Conservation (phyloP, 2,113 vertebrate species). For the Dicrurus megarhynchus region DNA sequence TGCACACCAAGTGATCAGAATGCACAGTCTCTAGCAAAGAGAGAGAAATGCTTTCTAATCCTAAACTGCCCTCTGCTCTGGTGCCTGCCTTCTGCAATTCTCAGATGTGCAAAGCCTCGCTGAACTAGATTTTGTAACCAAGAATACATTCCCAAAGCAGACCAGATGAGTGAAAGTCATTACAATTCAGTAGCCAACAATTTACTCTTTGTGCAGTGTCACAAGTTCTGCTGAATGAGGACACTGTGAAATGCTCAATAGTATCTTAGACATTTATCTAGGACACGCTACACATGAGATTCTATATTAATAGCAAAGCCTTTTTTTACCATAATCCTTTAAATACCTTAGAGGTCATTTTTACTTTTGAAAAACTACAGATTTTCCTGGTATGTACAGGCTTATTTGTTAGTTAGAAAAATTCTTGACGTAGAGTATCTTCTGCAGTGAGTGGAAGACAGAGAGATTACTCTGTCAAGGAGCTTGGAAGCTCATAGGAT, state of each 20-base stretch:
- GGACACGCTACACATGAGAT: constrained; percentile 67
- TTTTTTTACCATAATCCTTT: constrained; percentile 62
- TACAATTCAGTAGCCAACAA: constrained; percentile 20
- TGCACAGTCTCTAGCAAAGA: neutral
- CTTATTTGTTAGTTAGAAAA: neutral
- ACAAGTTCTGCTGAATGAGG: constrained; percentile 67
- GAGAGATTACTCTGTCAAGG: neutral
- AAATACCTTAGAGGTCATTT: constrained; percentile 68
- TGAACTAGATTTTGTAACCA: constrained; percentile 66
- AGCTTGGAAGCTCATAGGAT: neutral
- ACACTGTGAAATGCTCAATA: constrained; percentile 51
- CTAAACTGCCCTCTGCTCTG: neutral
- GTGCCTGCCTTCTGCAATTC: neutral
- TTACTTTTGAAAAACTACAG: constrained; percentile 54
- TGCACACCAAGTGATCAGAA: neutral
- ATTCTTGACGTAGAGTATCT: neutral
- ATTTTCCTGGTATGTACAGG: neutral
- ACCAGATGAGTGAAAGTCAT: constrained; percentile 36
- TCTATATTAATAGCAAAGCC: constrained; percentile 62
- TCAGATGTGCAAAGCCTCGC: constrained; percentile 25
- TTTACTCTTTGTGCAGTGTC: constrained; percentile 23
- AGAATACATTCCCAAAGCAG: constrained; percentile 38
- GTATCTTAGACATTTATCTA: constrained; percentile 70
- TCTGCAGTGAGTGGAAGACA: neutral
- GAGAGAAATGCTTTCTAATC: neutral